Base-by-base conservation (phyloP, 2,888 invertebrate species). In the Hypomecis punctinalis region DNA sequence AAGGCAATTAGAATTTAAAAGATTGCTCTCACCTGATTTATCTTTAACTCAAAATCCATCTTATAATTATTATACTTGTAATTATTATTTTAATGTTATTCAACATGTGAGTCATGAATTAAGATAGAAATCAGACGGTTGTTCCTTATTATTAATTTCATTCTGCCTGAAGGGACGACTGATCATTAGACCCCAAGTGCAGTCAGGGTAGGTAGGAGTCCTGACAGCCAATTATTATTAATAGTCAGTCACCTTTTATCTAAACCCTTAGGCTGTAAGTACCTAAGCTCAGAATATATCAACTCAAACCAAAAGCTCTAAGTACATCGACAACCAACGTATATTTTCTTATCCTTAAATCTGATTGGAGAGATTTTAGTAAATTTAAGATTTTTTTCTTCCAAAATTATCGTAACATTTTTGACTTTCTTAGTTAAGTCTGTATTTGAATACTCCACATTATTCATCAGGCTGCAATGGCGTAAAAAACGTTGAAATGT, bases 141-240 rank as follows among this genome's bases (percentile, higher is more conserved):
- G 76, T 78, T 83, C 75, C 66, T 70, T 84, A 33, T 43, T 85
- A 86, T 85, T 86, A 86, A 88, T 86, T 84, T 80, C 74, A 61
- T 58, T 78, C 43, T 53, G 85, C 85, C 87, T 66, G 69, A 57
- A 76, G 88, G 82, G 81, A 85, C 84, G 78, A 70, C 57, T 67
- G 76, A 80, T 89, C 81, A 85, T 87, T 88, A 86, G 84, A 80
- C 77, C 76, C 76, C 70, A 81, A 80, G 77, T 77, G 76, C 78
- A 77, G 79, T 71, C 70, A 78, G 71, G 82, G 82, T 88, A 87
- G 80, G 81, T 88, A 87, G 80, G 81, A 85, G 80, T 84, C 85
- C 79, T 71, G 80, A 76, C 74, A 76, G 75, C 80, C 87, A 87
- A 90, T 89, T 88, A 88, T 88, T 84, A 87, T 89, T 89, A 88